These are phyloP conservation scores for Lasioglossum baleicum DNA, from an alignment of 1,140 invertebrate genomes.

Conservation along the genomic window DNA sequence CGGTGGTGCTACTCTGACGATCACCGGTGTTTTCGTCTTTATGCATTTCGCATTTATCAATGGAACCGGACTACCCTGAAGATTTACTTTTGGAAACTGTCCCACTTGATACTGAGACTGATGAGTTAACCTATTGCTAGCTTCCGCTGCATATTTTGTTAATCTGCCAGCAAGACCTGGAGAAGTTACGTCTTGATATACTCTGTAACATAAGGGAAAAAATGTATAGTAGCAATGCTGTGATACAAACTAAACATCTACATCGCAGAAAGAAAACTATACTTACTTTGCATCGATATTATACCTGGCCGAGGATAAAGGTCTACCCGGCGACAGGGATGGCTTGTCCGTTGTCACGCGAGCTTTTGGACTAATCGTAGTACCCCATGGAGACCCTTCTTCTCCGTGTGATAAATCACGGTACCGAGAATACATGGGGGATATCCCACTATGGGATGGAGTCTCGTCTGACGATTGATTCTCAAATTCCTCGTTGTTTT, in stretches of 20 bases:
- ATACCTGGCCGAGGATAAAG: slow-evolving; percentile 75
- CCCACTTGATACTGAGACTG: slow-evolving; percentile 75
- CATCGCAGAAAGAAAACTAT: background rate
- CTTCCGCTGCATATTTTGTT: slow-evolving; percentile 76
- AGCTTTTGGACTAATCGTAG: slow-evolving; percentile 69
- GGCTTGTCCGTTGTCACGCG: slow-evolving; percentile 65
- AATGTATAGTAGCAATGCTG: background rate
- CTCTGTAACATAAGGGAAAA: slow-evolving; percentile 52
- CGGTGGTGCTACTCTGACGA: slow-evolving; percentile 74
- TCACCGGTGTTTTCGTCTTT: slow-evolving; percentile 70
- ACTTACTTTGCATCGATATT: slow-evolving; percentile 77
- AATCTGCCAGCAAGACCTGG: slow-evolving; percentile 75
- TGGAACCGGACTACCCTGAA: slow-evolving; percentile 73
- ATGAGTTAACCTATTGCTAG: slow-evolving; percentile 71
- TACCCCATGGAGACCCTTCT: slow-evolving; percentile 70
- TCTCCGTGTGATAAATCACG: slow-evolving; percentile 49
- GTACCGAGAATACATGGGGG: slow-evolving; percentile 40
- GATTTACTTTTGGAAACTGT: slow-evolving; percentile 77
- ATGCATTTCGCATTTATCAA: slow-evolving; percentile 68
- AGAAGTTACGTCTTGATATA: slow-evolving; percentile 74
- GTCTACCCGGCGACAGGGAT: slow-evolving; percentile 72
- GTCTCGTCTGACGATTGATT: slow-evolving; percentile 50
- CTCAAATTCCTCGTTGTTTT: slow-evolving; percentile 44
- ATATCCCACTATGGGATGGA: slow-evolving; percentile 1
- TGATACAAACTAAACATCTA: too few relatives aligned